Evolutionary conservation across 2,888 invertebrate species (phyloP), one percentile per base, ranked within the genome.

Genomic region (Polydrusus pterygomalis): DNA sequence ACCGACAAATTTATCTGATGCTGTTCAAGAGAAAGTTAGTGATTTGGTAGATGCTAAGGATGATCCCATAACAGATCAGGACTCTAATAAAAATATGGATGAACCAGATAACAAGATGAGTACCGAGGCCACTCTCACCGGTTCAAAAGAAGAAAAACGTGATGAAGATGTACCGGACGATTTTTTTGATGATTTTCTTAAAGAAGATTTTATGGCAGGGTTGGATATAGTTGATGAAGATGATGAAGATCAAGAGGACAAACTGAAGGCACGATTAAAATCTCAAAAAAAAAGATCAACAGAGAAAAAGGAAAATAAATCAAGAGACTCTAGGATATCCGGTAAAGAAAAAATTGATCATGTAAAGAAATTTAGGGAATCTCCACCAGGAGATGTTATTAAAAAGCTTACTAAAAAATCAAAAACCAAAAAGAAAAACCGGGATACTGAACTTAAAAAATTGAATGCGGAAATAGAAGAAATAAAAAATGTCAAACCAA

Each of bases 111-210:
- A 60, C 1, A 38, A n/a, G 38, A 58, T 38, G 10, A 13, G 11
- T 3, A 38, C 11, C 20, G 7, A 11, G 15, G 15, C 15, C 9
- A 58, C n/a, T n/a, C n/a, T n/a, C n/a, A n/a, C n/a, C n/a, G n/a
- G 15, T 15, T 54, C 25, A 47, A 30, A 77, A 25, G 78, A 75
- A 17, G 79, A 81, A 47, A 80, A 80, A 68, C 84, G 83, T 38
- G 85, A 85, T 51, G 87, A 87, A 75, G 88, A 87, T 80, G 83
- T 88, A 5, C 87, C 88, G 10, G 84, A 83, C 5, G 87, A 87
- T 79, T 88, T 88, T 77, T 88, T 88, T 74, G 88, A 88, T 80
- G 88, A 87, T 78, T 87, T 88, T 72, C 83, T 85, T 40, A 87
- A 87, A 80, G 84, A 87, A 74, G 88, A 88, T 77, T 88, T 88